phyloP scores from a whole-genome alignment of 2,113 vertebrate species.

The Dascyllus trimaculatus region DNA sequence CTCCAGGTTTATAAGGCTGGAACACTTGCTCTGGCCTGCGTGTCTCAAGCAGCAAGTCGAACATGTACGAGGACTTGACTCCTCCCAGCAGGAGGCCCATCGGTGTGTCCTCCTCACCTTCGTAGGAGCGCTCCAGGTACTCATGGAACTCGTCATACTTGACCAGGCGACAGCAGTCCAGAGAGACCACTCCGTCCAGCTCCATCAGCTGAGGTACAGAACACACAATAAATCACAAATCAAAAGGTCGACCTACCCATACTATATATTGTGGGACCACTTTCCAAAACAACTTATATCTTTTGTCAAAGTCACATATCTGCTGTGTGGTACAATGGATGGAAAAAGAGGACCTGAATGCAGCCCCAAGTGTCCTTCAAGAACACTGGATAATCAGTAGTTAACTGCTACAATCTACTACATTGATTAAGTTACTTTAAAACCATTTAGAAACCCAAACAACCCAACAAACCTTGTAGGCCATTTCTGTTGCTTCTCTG shows the following conservation, averaged over 20 bases:
- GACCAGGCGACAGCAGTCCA: constrained; percentile 96
- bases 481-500: constrained; percentile 94
- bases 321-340: too few species aligned
- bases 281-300: too few species aligned
- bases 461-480: constrained; percentile 89
- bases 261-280: too few species aligned
- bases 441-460: not conserved
- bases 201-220: constrained; percentile 91
- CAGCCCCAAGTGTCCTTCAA: not conserved
- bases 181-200: constrained; percentile 88
- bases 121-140: constrained; percentile 96
- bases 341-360: not conserved
- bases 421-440: too few species aligned
- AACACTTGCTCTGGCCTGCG: constrained; percentile 93
- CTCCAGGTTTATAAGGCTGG: constrained; percentile 97
- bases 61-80: constrained; percentile 99
- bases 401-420: too few species aligned
- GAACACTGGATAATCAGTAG: too few species aligned
- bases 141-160: constrained; percentile 99
- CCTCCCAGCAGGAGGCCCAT: constrained; percentile 97
- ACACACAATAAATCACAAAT: not conserved
- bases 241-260: too few species aligned
- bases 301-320: too few species aligned
- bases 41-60: constrained; percentile 96
- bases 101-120: constrained; percentile 94